Percentiles rank a stretch among this genome's conserved stretches.
These are phyloP conservation scores for Drosophila bunnanda DNA, from an alignment of 2,888 invertebrate genomes.

Conservation along the genomic window DNA sequence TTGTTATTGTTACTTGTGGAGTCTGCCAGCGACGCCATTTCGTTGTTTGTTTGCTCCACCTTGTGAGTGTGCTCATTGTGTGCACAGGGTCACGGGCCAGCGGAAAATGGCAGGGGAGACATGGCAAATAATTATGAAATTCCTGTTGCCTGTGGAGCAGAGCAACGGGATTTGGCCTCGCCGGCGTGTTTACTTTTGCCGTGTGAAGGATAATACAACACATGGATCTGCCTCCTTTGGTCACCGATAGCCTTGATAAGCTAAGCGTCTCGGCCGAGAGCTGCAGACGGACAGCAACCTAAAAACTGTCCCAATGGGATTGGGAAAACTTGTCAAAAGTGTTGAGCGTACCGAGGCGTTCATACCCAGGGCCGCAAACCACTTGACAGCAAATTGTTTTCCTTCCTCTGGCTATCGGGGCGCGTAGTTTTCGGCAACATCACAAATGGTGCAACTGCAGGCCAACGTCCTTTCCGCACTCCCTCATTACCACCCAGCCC, in stretches of 20 bases:
- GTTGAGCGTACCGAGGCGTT: slow-evolving; percentile 2
- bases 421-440: slow-evolving; percentile 48
- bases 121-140: slow-evolving; percentile 67
- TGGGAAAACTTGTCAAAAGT: slow-evolving; percentile 17
- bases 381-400: slow-evolving; percentile 62
- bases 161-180: slow-evolving; percentile 30
- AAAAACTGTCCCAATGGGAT: neutral
- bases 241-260: neutral
- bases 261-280: neutral
- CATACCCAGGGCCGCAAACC: slow-evolving; percentile 53
- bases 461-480: neutral
- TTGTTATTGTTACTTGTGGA: slow-evolving; percentile 39
- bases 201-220: slow-evolving; percentile 12
- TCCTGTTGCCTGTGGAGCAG: slow-evolving; percentile 36
- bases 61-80: slow-evolving; percentile 49
- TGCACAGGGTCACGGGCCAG: slow-evolving; percentile 44
- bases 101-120: neutral
- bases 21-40: slow-evolving; percentile 58
- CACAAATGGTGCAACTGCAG: slow-evolving; percentile 48
- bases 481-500: slow-evolving; percentile 22
- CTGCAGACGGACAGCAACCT: neutral
- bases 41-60: slow-evolving; percentile 56
- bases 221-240: neutral
- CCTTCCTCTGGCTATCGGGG: slow-evolving; percentile 37
- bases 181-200: slow-evolving; percentile 26